Evolutionary conservation across 2,113 vertebrate genomes (phyloP), one percentile per base, ranked within the genome.

Genomic region (Megaptera novaeangliae): DNA sequence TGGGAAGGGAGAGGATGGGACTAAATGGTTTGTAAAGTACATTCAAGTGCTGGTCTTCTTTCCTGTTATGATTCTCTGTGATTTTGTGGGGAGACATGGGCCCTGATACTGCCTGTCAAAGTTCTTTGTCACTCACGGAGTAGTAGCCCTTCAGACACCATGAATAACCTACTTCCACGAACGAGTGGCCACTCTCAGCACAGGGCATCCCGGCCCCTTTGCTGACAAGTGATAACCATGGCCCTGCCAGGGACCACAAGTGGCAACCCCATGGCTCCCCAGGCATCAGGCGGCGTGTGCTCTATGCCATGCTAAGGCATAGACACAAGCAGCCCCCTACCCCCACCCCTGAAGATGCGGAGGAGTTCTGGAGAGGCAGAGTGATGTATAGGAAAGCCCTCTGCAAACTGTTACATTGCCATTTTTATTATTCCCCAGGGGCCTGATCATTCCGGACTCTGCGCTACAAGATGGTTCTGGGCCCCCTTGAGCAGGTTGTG

Each of bases 321-420:
- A 61, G 61, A 34, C 2, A 66, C 63, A 80, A 44, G 29, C 7
- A 55, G 31, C 2, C 18, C 8, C 46, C 52, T 29, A 9, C 3
- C 4, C 0, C 11, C 29, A 4, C 12, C 17, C 36, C 61, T 41
- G 46, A 68, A 61, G 66, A 69, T 0, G 31, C 41, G 23, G 25
- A 68, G 31, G 39, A 18, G 4, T 6, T 4, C 52, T 8, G 23
- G 63, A 84, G 39, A 61, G 78, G 64, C 15, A 20, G 61, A 20
- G 55, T 0, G 13, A 29, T 2, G 1, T 4, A 6, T 0, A 34
- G 29, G 57, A 63, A 44, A 68, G 82, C 34, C 17, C 83, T 41
- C 6, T n/a, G 25, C 27, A 57, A 63, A 59, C 0, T 29, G 31
- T 18, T 36, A 29, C 9, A 4, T 0, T 25, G 49, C 17, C 31